Base-by-base conservation (phyloP, 35 echinoderm and acorn worm genomes). In the Acanthaster planci region DNA sequence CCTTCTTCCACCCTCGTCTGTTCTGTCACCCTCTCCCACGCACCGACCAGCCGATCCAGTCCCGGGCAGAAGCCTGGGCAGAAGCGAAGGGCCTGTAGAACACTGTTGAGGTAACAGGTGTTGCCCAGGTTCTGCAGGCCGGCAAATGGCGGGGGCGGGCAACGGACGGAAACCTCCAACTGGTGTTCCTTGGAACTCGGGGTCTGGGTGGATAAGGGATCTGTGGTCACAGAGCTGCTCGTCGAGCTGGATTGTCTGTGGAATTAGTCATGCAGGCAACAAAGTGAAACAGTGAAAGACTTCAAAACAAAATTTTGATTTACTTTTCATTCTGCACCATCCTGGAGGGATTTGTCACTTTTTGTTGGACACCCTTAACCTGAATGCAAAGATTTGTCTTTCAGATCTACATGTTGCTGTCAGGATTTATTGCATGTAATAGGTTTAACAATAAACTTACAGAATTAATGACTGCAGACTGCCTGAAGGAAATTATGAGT, bases 71-170 rank as follows among this genome's bases (percentile, higher is more conserved):
- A 99, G 21, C 80, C 83, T 34, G 96, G 92, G 19, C 80, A 91
- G 86, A 94, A 99, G 15, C 96, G 80, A 12, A 93, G 58, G n/a
- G 87, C 87, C 47, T 90, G 87, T 0, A 90, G 84, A 26, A 89
- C 92, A 72, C 87, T 86, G 84, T 97, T 97, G 12, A 97, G 84
- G 58, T 93, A 97, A 76, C 95, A 97, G 51, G 95, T 97, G 67
- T 97, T 97, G 31, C 95, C 95, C 27, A 97, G 77, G 76, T 97
- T 97, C 55, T 93, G 82, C 22, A 97, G 88, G 29, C 95, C 95
- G 51, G 84, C 77, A 32, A 90, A 93, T 0, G 95, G 95, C 19
- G 92, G 40, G 2, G 79, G 79, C 0, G 51, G 29, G 2, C 17
- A 44, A 19, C 47, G 39, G 0, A 26, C 40, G 9, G 16, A 31